These are phyloP conservation scores for Drosophila insularis DNA, from an alignment of 1,140 invertebrate species.

Conservation along the genomic window DNA sequence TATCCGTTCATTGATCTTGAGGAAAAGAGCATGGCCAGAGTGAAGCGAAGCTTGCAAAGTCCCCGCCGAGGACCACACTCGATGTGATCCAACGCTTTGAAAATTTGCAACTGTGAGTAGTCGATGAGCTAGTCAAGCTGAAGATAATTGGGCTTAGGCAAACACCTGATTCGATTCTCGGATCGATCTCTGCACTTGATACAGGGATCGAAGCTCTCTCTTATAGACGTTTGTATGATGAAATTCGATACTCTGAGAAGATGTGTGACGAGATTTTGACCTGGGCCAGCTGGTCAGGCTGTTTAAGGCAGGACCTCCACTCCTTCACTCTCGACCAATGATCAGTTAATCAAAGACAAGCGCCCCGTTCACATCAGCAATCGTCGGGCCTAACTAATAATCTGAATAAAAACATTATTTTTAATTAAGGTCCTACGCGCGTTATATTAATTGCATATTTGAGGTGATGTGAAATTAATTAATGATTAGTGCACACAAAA, in stretches of 20 bases:
- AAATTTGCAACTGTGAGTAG: slow-evolving; percentile 42
- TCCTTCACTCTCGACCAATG: slow-evolving; percentile 24
- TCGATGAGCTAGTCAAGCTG: slow-evolving; percentile 41
- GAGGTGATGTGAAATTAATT: slow-evolving; percentile 74
- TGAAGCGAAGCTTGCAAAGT: background rate
- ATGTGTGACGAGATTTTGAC: slow-evolving; percentile 38
- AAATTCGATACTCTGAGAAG: slow-evolving; percentile 71
- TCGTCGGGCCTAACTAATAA: slow-evolving; percentile 34
- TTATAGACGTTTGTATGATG: slow-evolving; percentile 2
- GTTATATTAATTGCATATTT: slow-evolving; percentile 74
- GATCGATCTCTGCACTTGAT: slow-evolving; percentile 29
- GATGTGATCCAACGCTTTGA: slow-evolving; percentile 36
- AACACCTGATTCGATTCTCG: slow-evolving; percentile 57
- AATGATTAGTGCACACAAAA: slow-evolving; percentile 71
- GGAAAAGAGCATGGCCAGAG: background rate
- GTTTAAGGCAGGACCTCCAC: background rate
- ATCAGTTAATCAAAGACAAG: slow-evolving; percentile 75
- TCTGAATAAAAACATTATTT: slow-evolving; percentile 49
- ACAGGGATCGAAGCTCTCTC: slow-evolving; percentile 15
- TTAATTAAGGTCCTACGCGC: slow-evolving; percentile 58
- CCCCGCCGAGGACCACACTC: slow-evolving; percentile 26
- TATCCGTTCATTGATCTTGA: slow-evolving; percentile 12
- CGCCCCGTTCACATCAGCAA: slow-evolving; percentile 48
- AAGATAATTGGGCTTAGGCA: slow-evolving; percentile 53
- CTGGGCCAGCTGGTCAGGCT: slow-evolving; percentile 45